A percentile compares a stretch with the other conserved stretches of the same genome.
These are phyloP conservation scores for Orbicella faveolata DNA, from an alignment of 64 coral and sea anemone species.

Conservation along the genomic window DNA sequence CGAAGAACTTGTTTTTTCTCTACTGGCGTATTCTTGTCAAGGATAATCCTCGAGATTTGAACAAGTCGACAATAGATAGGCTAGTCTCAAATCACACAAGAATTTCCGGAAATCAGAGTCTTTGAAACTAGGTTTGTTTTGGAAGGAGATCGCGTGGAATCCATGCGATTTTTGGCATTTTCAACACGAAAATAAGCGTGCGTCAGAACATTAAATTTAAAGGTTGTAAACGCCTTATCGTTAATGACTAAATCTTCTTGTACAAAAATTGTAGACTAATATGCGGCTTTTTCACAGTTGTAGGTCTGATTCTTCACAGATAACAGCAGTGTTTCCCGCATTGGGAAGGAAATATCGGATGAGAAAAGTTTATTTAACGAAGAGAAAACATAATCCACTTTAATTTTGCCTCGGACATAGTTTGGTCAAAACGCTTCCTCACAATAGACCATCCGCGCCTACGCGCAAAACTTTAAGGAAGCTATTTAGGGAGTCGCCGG, in stretches of 20 bases:
- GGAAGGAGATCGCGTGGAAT: slow-evolving; percentile 6
- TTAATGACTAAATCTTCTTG: slow-evolving; percentile 35
- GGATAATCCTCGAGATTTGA: background rate
- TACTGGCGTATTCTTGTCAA: background rate
- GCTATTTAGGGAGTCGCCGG: slow-evolving; percentile 27
- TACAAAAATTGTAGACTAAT: background rate
- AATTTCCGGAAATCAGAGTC: slow-evolving; percentile 20
- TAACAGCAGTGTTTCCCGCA: background rate
- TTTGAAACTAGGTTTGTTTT: background rate
- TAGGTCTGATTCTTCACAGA: background rate
- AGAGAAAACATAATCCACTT: slow-evolving; percentile 6
- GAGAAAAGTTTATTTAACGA: background rate
- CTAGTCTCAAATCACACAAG: slow-evolving; percentile 3
- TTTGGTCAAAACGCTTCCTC: background rate
- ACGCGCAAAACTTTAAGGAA: background rate
- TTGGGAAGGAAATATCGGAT: slow-evolving; percentile 28
- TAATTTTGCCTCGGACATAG: background rate
- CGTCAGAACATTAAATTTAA: background rate
- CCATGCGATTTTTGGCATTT: slow-evolving; percentile 6
- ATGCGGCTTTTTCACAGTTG: slow-evolving; percentile 3
- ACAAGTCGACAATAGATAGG: slow-evolving; percentile 10
- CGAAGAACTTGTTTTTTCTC: background rate
- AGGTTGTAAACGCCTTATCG: slow-evolving; percentile 23
- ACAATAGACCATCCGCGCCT: background rate
- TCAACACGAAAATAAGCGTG: slow-evolving; percentile 24